Conservation (phyloP, 2,888 invertebrate genomes). For the Abrostola triplasia region DNA sequence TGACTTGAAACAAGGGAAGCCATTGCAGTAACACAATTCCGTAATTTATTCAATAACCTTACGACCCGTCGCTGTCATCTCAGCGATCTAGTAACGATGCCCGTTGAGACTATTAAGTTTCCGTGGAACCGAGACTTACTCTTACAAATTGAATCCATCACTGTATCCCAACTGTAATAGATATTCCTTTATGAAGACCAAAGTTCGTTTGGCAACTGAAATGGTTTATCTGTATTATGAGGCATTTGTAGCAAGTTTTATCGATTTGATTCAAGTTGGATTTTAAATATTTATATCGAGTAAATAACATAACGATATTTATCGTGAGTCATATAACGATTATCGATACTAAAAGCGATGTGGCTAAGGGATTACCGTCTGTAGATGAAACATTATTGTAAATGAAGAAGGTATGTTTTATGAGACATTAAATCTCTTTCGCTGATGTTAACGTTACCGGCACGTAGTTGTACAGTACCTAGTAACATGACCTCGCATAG, state of each 20-base stretch:
- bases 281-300: no score
- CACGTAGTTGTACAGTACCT: background rate
- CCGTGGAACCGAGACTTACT: slow-evolving; percentile 38
- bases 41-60: slow-evolving; percentile 47
- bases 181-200: slow-evolving; percentile 22
- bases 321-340: no score
- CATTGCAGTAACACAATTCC: slow-evolving; percentile 17
- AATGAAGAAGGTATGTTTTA: no score
- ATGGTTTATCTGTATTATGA: background rate
- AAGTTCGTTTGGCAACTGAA: slow-evolving; percentile 3
- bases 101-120: slow-evolving; percentile 55
- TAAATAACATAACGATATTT: no score
- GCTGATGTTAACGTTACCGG: background rate
- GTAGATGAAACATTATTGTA: no score
- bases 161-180: slow-evolving; percentile 24
- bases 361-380: no score
- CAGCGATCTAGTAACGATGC: slow-evolving; percentile 39
- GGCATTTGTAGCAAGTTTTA: background rate
- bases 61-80: slow-evolving; percentile 32
- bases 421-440: no score
- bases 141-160: slow-evolving; percentile 54
- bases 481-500: slow-evolving; percentile 5
- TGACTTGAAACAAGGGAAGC: background rate
- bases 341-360: no score
- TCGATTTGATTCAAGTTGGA: no score